Evolutionary conservation across 1,140 invertebrate genomes (phyloP).

Genomic region (Aleiodes sp.): DNA sequence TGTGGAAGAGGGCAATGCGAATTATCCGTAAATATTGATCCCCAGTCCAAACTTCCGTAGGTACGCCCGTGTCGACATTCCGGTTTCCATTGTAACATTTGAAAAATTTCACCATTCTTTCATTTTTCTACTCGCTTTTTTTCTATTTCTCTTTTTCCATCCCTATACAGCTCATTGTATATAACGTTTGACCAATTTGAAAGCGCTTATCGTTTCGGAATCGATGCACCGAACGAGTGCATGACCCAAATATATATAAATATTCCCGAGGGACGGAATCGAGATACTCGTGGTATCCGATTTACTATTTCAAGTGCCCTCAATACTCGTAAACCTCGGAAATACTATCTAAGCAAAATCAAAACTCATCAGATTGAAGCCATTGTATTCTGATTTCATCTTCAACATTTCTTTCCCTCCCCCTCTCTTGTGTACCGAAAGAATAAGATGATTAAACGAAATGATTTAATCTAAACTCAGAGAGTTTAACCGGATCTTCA

Average conservation of each 20-base stretch:
- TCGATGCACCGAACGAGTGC: constrained; percentile 2
- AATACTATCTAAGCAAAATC: not conserved
- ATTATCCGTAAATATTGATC: constrained; percentile 31
- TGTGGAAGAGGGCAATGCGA: not conserved
- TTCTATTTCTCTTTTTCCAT: not conserved
- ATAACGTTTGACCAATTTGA: constrained; percentile 3
- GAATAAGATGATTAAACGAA: not conserved
- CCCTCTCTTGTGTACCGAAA: no score
- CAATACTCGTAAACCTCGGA: constrained; percentile 1
- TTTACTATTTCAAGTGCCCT: no score
- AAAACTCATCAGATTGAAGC: not conserved
- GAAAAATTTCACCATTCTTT: not conserved
- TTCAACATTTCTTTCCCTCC: no score
- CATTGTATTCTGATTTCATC: not conserved
- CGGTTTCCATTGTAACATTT: constrained; percentile 2
- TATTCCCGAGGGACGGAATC: no score
- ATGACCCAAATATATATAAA: constrained; percentile 15
- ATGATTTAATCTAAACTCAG: not conserved
- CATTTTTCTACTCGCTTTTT: not conserved
- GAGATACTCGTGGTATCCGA: no score
- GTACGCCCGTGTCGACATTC: constrained; percentile 4
- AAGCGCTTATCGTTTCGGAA: not conserved
- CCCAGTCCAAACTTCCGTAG: constrained; percentile 25
- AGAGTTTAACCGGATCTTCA: no score
- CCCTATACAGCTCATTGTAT: not conserved